These are phyloP conservation scores for Drosophila neocordata DNA, from an alignment of 1,140 invertebrate species.

Conservation along the genomic window DNA sequence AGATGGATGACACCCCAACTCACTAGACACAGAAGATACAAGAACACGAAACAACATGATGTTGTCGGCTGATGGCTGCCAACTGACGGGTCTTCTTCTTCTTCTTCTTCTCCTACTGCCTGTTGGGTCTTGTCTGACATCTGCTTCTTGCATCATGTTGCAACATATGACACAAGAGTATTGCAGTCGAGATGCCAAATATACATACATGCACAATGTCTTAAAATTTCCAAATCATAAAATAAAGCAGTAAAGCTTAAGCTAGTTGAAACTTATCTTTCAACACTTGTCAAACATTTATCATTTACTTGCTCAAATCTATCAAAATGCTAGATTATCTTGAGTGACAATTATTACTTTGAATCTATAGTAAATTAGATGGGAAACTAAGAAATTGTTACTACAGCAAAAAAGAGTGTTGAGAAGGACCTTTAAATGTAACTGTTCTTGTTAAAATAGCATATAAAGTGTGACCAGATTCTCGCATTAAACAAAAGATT, in stretches of 20 bases:
- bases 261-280: not conserved
- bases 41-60: constrained; percentile 4
- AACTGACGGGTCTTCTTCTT: too few species aligned
- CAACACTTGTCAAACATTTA: not conserved
- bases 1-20: constrained; percentile 23
- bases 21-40: not conserved
- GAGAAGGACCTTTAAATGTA: too few species aligned
- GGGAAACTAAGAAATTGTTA: too few species aligned
- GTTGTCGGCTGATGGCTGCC: not conserved
- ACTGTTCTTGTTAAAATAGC: too few species aligned
- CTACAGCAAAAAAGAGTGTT: too few species aligned
- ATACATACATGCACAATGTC: not conserved
- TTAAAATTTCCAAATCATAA: not conserved
- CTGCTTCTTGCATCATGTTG: constrained; percentile 1
- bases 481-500: too few species aligned
- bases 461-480: too few species aligned
- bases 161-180: not conserved
- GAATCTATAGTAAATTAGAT: too few species aligned
- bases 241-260: not conserved
- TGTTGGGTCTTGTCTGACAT: not conserved
- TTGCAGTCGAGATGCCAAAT: not conserved
- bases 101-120: not conserved
- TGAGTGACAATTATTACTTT: too few species aligned
- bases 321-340: too few species aligned
- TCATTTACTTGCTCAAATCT: too few species aligned